Percentiles rank a stretch among this genome's conserved stretches.
Evolutionary conservation across 2,797 vertebrate genomes (phyloP).

Genomic region (Dipus sagitta): DNA sequence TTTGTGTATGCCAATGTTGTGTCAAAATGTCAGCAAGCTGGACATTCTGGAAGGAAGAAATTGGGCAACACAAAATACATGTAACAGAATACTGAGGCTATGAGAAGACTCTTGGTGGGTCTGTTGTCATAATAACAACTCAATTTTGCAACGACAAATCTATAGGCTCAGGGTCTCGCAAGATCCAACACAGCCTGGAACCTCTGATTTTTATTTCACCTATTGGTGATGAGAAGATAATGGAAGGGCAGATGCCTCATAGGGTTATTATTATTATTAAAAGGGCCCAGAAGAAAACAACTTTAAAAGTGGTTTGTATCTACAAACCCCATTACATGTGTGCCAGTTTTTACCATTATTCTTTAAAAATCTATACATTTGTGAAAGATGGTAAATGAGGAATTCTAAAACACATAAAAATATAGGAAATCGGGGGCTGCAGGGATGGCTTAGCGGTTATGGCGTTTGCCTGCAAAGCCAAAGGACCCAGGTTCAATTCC

Average conservation of each 20-base stretch:
- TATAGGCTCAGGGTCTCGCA: not conserved
- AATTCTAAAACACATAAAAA: not conserved
- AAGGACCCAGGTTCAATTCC: no score
- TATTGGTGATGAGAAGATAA: not conserved
- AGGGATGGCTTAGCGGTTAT: not conserved
- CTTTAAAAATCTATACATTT: not conserved
- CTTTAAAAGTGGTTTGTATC: not conserved
- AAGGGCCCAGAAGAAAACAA: not conserved
- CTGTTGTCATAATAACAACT: no score
- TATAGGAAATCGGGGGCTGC: not conserved
- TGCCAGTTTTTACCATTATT: not conserved
- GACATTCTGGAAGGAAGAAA: not conserved
- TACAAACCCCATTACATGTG: not conserved
- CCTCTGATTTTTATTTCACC: not conserved
- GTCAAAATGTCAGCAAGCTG: no score
- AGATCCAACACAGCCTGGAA: not conserved
- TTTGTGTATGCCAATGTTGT: no score
- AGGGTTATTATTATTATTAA: not conserved
- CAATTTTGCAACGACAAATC: not conserved
- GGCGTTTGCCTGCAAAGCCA: no score
- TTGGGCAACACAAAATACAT: not conserved
- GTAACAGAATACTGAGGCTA: fast-evolving
- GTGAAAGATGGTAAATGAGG: not conserved
- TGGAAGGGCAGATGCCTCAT: not conserved
- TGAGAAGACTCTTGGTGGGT: not conserved